These are phyloP conservation scores for Caenorhabditis macrosperma DNA, from an alignment of 2,888 invertebrate species.

Conservation along the genomic window DNA sequence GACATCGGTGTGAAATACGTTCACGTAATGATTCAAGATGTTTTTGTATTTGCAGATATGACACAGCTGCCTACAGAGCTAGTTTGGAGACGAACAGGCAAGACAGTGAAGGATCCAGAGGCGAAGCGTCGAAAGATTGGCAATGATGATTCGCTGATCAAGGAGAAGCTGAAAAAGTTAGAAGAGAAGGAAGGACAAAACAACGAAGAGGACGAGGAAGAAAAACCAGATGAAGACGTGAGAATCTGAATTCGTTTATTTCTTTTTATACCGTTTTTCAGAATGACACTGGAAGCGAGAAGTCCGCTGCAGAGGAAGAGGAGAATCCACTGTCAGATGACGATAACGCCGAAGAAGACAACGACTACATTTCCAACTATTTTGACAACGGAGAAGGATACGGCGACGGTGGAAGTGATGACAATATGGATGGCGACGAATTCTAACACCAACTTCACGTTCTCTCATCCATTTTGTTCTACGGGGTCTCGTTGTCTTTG, in stretches of 20 bases:
- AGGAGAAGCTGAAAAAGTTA: conserved; percentile 62
- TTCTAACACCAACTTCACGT: conserved; percentile 33
- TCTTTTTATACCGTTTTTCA: conserved; percentile 14
- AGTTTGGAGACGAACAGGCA: conserved; percentile 43
- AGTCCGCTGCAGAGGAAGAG: conserved; percentile 56
- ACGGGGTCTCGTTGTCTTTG: conserved; percentile 16
- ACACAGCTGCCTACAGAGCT: conserved; percentile 63
- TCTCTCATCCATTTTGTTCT: neutral
- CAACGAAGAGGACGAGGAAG: conserved; percentile 55
- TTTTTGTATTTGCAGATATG: conserved; percentile 43
- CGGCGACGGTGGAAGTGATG: conserved; percentile 74
- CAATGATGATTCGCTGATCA: conserved; percentile 36
- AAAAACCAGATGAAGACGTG: conserved; percentile 50
- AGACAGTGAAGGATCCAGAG: conserved; percentile 14
- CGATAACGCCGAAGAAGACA: conserved; percentile 77
- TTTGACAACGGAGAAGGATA: conserved; percentile 79
- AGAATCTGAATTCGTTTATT: neutral
- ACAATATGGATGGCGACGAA: conserved; percentile 75
- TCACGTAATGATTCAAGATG: neutral
- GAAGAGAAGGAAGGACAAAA: conserved; percentile 63
- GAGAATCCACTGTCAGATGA: conserved; percentile 72
- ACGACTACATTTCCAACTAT: conserved; percentile 78
- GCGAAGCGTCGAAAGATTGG: conserved; percentile 59
- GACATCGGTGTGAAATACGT: conserved; percentile 63
- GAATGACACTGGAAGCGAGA: conserved; percentile 63